Base-by-base conservation (phyloP, 2,113 vertebrate species). In the Apteryx owenii region DNA sequence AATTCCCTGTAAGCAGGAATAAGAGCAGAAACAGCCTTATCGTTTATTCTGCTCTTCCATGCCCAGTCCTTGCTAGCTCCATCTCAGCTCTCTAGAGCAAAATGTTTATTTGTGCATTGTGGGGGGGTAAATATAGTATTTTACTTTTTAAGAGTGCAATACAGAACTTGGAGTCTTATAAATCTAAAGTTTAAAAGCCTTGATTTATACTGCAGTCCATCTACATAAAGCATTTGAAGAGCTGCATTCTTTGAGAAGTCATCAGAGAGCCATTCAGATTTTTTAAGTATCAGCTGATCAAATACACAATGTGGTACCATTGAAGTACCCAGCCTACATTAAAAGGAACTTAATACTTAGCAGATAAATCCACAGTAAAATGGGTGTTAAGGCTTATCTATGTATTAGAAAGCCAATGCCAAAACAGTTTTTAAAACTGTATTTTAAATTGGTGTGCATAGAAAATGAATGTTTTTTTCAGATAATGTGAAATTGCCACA, bases 161-260 rank as follows among this genome's bases (percentile, higher is more conserved):
- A 38, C 10, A 42, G 81, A 54, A 58, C 29, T 72, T 60, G 28
- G 23, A 85, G 62, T 70, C 21, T 88, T 36, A 33, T 13, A 95
- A 91, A 78, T 91, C 73, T 87, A 17, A 93, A 48, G 62, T 44
- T 89, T 81, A 69, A 97, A 92, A 88, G 53, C 31, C 26, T 65
- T 13, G 0, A 93, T 81, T 85, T 83, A 85, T 33, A 89, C 86
- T 42, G 26, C 21, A 69, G 29, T 44, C 19, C 8, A 51, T 33
- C 73, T 61, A 56, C 48, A 88, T 10, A 48, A 87, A 90, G 65
- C 56, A 90, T 3, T 1, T 46, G 56, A 97, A 87, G 26, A 85
- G 29, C 6, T 62, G 23, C 13, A 15, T 40, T 48, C n/a, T 61
- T 66, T 4, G 1, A 80, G 50, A 94, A 78, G 25, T 81, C 68